Conservation (phyloP, 2,797 vertebrate genomes). For the Sebastes taczanowskii region DNA sequence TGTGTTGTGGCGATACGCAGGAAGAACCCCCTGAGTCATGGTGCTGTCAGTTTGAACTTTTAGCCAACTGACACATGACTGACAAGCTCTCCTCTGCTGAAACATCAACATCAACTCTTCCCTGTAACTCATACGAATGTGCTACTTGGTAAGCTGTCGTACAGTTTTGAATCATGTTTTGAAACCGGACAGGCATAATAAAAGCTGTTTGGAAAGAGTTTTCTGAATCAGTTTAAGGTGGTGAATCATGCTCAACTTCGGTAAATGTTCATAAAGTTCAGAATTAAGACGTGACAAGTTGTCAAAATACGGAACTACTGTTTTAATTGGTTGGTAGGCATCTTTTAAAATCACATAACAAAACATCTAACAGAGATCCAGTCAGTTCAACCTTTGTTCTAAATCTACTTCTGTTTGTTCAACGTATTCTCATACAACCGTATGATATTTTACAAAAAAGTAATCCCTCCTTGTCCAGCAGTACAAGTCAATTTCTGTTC, state of each 20-base stretch:
- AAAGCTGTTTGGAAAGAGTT: neutral
- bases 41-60: neutral
- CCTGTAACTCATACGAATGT: neutral
- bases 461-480: neutral
- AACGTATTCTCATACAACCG: neutral
- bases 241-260: neutral
- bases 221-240: neutral
- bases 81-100: neutral
- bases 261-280: neutral
- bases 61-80: constrained; percentile 2
- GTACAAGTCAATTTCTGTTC: neutral
- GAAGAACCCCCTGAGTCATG: neutral
- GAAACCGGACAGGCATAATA: neutral
- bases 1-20: neutral
- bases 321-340: neutral
- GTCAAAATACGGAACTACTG: neutral
- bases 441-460: too few relatives aligned
- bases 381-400: neutral
- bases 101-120: neutral
- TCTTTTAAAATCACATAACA: neutral
- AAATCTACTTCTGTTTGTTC: neutral
- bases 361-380: neutral
- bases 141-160: neutral
- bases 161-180: neutral
- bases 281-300: neutral